Evolutionary conservation across 2,888 invertebrate genomes (phyloP), one percentile per base, ranked within the genome.

Genomic region (Drosophila mulleri): DNA sequence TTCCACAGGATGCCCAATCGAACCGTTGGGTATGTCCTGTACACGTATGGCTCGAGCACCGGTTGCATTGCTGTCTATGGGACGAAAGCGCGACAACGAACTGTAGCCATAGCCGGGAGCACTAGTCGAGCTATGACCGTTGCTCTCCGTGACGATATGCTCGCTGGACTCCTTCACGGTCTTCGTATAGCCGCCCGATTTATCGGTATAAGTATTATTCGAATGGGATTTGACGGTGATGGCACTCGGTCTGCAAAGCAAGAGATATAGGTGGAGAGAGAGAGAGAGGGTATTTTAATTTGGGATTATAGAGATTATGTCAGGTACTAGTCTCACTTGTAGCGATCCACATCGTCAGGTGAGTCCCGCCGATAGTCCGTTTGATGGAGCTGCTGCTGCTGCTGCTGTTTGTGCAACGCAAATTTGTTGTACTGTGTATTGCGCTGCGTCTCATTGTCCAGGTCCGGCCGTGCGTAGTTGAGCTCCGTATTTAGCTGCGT

Each of bases 1-100:
- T 93, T 98, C 97, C 60, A 98, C 98, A 61, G 98, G 97, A 92
- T 96, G 96, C 80, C 98, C 98, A 62, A 99, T 95, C 57, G 96
- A 94, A 77, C 98, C 98, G 93, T 97, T 96, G 3, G 97, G 96
- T 83, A 98, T 96, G 69, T 95, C 96, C 89, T 96, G 97, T 61
- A 99, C 97, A 92, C 95, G 95, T 90, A 99, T 97, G 83, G 96
- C 96, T 91, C 95, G 94, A 69, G 98, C 97, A 93, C 98, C 98
- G 72, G 94, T 94, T 47, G 94, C 94, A 92, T 94, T 95, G 91
- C 93, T 94, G 78, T 95, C 95, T 75, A 93, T 93, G 68, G 93
- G 93, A 9, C 92, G 92, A 89, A 93, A 93, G 72, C 93, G 85
- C 1, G 92, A 91, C 7, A 91, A 60, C 1, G 92, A 91, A 47